Conservation (phyloP, 1,140 invertebrate genomes). For the Pollicipes pollicipes region DNA sequence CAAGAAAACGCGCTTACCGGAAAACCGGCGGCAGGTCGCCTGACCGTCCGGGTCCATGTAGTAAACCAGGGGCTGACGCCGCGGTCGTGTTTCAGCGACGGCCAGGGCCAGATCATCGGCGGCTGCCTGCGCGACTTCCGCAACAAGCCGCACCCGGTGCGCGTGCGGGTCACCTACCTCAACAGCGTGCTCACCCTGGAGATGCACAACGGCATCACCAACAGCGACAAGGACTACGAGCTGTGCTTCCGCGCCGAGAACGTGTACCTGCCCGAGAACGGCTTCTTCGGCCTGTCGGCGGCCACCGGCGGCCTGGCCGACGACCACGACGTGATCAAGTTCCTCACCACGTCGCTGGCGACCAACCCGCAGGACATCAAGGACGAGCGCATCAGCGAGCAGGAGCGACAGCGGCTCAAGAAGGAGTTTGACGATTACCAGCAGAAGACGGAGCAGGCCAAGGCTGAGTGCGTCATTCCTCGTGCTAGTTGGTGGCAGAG, state of each 20-base stretch:
- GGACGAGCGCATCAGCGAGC: constrained; percentile 31
- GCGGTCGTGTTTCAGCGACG: too few species aligned
- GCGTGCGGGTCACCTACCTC: constrained; percentile 83
- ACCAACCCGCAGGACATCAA: constrained; percentile 20
- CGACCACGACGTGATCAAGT: constrained; percentile 47
- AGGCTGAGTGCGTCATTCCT: constrained; percentile 71
- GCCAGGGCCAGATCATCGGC: constrained; percentile 67
- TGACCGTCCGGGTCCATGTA: too few species aligned
- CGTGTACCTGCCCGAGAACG: constrained; percentile 63
- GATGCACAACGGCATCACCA: constrained; percentile 89
- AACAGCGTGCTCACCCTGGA: constrained; percentile 74
- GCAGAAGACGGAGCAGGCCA: constrained; percentile 76
- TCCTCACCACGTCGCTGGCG: constrained; percentile 62
- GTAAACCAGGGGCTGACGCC: too few species aligned
- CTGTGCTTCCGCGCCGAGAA: constrained; percentile 84
- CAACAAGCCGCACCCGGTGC: constrained; percentile 91
- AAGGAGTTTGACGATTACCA: constrained; percentile 89
- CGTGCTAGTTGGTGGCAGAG: too few species aligned
- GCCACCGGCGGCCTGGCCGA: constrained; percentile 71
- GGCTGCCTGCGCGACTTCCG: constrained; percentile 95
- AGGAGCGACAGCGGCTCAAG: constrained; percentile 69
- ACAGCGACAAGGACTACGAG: constrained; percentile 83
- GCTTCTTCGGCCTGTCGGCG: constrained; percentile 89
- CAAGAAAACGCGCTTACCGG: too few species aligned
- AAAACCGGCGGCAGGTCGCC: too few species aligned